Percentiles rank a stretch among this genome's conserved stretches.
Conservation (phyloP, 2,113 vertebrate genomes). For the Theristicus caerulescens region DNA sequence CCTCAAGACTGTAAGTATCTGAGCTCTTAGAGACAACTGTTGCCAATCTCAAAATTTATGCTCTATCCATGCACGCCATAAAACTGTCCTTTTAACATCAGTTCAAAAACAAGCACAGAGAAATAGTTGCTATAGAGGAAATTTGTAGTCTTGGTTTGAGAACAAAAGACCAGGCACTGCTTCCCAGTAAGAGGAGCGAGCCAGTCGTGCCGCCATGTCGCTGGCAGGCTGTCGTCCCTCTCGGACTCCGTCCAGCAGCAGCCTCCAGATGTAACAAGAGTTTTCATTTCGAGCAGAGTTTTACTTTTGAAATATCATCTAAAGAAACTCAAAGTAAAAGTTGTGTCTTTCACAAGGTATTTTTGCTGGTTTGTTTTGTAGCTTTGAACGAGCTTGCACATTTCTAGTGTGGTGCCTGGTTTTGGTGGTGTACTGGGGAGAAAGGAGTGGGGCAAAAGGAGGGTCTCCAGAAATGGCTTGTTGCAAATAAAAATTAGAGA, state of each 20-base stretch:
- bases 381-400: rapidly evolving
- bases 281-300: not conserved
- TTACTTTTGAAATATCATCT: not conserved
- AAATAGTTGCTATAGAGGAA: not conserved
- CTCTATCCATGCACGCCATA: not conserved
- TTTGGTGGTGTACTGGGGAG: not conserved
- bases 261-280: not conserved
- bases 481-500: not conserved
- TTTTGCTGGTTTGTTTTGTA: not conserved
- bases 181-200: not conserved
- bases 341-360: not conserved
- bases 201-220: not conserved
- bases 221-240: not conserved
- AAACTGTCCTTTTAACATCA: not conserved
- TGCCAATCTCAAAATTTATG: not conserved
- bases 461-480: not conserved
- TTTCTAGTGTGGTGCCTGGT: not conserved
- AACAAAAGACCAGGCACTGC: not conserved
- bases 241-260: not conserved
- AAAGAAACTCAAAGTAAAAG: not conserved
- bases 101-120: not conserved
- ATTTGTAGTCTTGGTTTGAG: not conserved
- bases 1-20: not conserved
- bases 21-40: not conserved
- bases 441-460: not conserved